Evolutionary conservation across 2,888 invertebrate genomes (phyloP).

Genomic region (Chirona hameri): DNA sequence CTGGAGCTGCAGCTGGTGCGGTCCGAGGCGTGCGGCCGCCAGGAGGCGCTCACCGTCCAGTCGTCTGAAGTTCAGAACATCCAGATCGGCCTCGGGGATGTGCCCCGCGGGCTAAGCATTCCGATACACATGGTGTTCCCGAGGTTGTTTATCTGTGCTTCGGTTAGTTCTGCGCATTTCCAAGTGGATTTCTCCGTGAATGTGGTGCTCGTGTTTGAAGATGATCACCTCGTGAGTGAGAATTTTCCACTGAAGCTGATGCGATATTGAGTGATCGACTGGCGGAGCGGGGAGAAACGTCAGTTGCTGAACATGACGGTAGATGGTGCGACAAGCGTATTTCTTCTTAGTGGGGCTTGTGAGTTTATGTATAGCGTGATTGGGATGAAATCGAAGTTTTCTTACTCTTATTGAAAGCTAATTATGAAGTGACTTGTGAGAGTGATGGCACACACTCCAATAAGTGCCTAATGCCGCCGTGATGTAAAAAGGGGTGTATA

Average conservation of each 20-base stretch:
- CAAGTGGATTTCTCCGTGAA: slow-evolving; percentile 96
- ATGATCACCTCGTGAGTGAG: slow-evolving; percentile 89
- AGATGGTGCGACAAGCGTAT: no score
- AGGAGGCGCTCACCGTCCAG: slow-evolving; percentile 87
- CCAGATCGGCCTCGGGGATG: slow-evolving; percentile 92
- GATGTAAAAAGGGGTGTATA: no score
- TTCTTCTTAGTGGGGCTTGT: no score
- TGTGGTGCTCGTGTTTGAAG: slow-evolving; percentile 84
- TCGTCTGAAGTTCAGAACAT: slow-evolving; percentile 98
- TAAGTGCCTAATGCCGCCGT: no score
- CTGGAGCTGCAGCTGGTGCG: slow-evolving; percentile 90
- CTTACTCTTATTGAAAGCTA: no score
- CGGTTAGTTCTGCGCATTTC: slow-evolving; percentile 82
- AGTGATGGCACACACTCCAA: no score
- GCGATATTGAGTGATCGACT: not conserved
- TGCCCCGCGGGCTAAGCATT: slow-evolving; percentile 71
- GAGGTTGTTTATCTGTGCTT: slow-evolving; percentile 89
- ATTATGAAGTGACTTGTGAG: no score
- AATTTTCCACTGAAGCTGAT: slow-evolving; percentile 73
- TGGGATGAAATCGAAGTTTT: no score
- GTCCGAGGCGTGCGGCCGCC: slow-evolving; percentile 91
- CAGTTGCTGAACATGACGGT: no score
- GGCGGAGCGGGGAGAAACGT: no score
- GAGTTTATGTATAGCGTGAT: no score
- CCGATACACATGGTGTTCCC: slow-evolving; percentile 96